Base-by-base conservation (phyloP, 2,113 vertebrate genomes). In the Mastomys coucha region DNA sequence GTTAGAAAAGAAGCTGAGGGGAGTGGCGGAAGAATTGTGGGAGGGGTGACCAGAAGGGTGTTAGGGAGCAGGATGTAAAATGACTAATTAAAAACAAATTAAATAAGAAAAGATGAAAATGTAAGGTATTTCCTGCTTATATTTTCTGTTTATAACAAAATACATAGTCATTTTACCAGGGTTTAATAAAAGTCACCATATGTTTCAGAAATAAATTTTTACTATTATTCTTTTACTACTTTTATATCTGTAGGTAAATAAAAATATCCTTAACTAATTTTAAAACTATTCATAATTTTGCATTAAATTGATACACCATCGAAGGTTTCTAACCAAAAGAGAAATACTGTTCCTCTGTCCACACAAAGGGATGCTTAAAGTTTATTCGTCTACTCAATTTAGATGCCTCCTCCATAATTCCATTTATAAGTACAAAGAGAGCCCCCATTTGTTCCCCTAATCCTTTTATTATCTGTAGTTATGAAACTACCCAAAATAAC, bases 121-220 rank as follows among this genome's bases (percentile, higher is more conserved):
- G 22, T 7, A 9, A 67, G 28, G 4, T 13, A 91, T 91, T 90
- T 77, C 12, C 5, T 78, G 4, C 82, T 81, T 84, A 80, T 2
- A 67, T 58, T 96, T 87, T 95, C 42, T 75, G 20, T 69, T 94
- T 94, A 9, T 49, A 91, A 92, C 10, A 82, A 2, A 92, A 7
- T 26, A 53, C 1, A 49, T 53, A 94, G 39, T 70, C 22, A 84
- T 89, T 80, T 28, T 1, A 39, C 42, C 92, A 17, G 39, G 14
- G 58, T 76, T 78, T 92, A 88, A 39, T 60, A 80, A 39, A 5
- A 87, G 51, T 2, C 19, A 80, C 17, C 49, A 88, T 88, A 80
- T 77, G 31, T 85, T n/a, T 5, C 36, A 80, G 42, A 96, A 86
- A 69, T 95, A 58, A 36, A 69, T 63, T 91, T 94, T 10, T 16